Evolutionary conservation across 2,888 invertebrate species (phyloP).

Genomic region (Bombylius discolor): DNA sequence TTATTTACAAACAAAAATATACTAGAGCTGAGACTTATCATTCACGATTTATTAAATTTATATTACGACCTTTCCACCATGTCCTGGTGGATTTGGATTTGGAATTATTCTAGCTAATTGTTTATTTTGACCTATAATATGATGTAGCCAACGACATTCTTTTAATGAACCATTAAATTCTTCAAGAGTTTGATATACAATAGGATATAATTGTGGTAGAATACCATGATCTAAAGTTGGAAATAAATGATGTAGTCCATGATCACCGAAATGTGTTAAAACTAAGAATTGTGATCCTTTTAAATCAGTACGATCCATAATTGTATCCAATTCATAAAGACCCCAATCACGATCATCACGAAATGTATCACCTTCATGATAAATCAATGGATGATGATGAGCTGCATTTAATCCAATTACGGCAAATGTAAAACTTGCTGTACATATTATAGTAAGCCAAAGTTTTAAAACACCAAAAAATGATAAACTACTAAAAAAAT

Average conservation of each 20-base stretch:
- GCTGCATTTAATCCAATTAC: conserved; percentile 57
- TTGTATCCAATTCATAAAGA: conserved; percentile 57
- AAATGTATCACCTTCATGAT: conserved; percentile 61
- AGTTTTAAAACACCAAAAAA: conserved; percentile 22
- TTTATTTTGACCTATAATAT: conserved; percentile 52
- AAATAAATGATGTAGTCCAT: conserved; percentile 66
- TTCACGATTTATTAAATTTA: not conserved
- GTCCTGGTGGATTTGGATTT: conserved; percentile 31
- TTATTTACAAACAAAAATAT: too few relatives aligned
- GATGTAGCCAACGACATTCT: conserved; percentile 43
- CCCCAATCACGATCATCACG: conserved; percentile 57
- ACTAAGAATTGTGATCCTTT: conserved; percentile 52
- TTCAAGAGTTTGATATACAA: conserved; percentile 32
- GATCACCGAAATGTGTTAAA: conserved; percentile 63
- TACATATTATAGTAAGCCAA: conserved; percentile 44
- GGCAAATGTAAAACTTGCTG: conserved; percentile 47
- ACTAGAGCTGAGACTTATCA: too few relatives aligned
- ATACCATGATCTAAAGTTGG: conserved; percentile 68
- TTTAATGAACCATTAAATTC: conserved; percentile 31
- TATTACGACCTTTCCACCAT: not conserved
- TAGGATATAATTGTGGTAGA: conserved; percentile 50
- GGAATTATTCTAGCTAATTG: conserved; percentile 42
- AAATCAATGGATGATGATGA: conserved; percentile 67
- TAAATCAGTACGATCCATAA: conserved; percentile 56
- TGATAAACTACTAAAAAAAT: conserved; percentile 25